Percentiles rank a stretch among this genome's conserved stretches.
Evolutionary conservation across 2,113 vertebrate species (phyloP).

Genomic region (Sturnira hondurensis): DNA sequence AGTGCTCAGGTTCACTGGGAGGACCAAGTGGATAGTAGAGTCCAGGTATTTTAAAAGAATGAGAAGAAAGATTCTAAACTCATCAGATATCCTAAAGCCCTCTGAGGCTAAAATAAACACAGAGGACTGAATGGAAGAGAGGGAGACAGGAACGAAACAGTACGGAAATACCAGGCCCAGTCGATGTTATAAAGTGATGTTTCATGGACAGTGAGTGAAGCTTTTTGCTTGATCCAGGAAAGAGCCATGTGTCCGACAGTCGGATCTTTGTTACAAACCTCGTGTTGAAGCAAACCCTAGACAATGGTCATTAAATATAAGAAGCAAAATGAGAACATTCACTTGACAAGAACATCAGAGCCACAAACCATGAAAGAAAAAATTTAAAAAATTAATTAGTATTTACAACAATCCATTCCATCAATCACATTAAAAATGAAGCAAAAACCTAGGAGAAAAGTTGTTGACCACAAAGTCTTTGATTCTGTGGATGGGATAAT

Average conservation of each 20-base stretch:
- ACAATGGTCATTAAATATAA: rapidly evolving
- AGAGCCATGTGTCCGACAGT: rapidly evolving
- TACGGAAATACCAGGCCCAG: rapidly evolving
- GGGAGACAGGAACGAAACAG: rapidly evolving
- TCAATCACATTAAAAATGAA: not conserved
- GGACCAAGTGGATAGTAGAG: rapidly evolving
- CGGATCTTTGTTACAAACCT: rapidly evolving
- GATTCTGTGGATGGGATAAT: rapidly evolving
- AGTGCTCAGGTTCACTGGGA: not conserved
- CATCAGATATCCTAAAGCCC: rapidly evolving
- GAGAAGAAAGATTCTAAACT: no score
- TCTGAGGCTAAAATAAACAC: rapidly evolving
- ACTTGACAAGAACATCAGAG: rapidly evolving
- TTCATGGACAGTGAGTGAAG: rapidly evolving
- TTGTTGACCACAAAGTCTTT: rapidly evolving
- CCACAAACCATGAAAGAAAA: rapidly evolving
- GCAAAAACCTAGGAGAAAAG: not conserved
- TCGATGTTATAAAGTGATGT: rapidly evolving
- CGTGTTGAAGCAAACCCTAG: not conserved
- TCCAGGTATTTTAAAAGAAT: not conserved
- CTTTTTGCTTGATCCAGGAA: rapidly evolving
- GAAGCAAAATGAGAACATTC: rapidly evolving
- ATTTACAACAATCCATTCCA: not conserved
- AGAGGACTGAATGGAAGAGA: rapidly evolving
- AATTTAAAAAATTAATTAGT: rapidly evolving